phyloP scores from a whole-genome alignment of 2,888 invertebrate genomes.

The Macrosiphum euphorbiae region DNA sequence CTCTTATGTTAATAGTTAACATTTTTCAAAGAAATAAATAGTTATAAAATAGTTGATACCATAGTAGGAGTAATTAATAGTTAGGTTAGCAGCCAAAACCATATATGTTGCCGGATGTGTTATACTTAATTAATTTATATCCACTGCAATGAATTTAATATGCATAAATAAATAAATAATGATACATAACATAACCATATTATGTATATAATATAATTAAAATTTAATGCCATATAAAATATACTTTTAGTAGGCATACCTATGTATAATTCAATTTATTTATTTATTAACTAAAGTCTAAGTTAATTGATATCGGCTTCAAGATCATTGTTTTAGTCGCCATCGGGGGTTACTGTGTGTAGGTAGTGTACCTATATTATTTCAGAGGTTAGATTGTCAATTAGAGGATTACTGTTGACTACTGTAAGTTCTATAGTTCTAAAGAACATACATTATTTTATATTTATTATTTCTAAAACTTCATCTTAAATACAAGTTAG shows the following conservation, averaged over 20 bases:
- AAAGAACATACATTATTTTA: not conserved
- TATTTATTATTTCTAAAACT: constrained; percentile 5
- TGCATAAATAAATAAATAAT: too few relatives aligned
- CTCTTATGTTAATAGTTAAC: too few relatives aligned
- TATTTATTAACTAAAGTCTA: not conserved
- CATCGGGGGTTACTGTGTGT: not conserved
- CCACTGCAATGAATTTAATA: too few relatives aligned
- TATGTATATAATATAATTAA: not conserved
- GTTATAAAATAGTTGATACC: too few relatives aligned
- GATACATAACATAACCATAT: not conserved
- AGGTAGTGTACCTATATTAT: not conserved
- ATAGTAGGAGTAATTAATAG: too few relatives aligned
- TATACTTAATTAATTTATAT: too few relatives aligned
- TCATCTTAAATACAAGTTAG: not conserved
- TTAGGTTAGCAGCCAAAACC: too few relatives aligned
- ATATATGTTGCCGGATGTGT: too few relatives aligned
- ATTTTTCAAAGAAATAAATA: too few relatives aligned
- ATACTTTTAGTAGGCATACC: not conserved
- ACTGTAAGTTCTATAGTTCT: not conserved
- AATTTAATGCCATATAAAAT: not conserved
- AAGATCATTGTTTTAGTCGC: not conserved
- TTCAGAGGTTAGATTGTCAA: not conserved
- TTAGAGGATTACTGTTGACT: not conserved
- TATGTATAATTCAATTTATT: not conserved
- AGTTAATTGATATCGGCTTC: not conserved